Evolutionary conservation across 2,797 vertebrate genomes (phyloP), one percentile per base, ranked within the genome.

Genomic region (Bradypodion ventrale): DNA sequence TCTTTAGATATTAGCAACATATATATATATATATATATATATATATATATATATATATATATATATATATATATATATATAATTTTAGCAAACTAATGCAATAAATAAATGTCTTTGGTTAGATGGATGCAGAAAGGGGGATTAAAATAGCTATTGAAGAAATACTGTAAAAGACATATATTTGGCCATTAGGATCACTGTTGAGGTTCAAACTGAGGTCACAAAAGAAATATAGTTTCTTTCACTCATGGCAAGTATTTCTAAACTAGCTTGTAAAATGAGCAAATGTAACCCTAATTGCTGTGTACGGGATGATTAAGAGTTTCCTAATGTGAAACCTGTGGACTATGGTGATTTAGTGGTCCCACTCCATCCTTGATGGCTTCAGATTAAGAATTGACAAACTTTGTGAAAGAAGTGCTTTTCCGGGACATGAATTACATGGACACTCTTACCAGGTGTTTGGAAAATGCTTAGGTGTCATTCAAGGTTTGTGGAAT

Each of bases 131-230:
- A 21, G 35, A 56, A 62, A 78, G 4, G 40, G 10, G 27, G 7
- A 25, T 23, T 35, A 25, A 32, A 77, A 32, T 37, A 52, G 65
- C 3, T 44, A 44, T 72, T 82, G n/a, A 70, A 81, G 63, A 44
- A 84, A 13, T 2, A 70, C n/a, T 79, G 1, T 23, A 75, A 63
- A 87, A 63, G 40, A 83, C 77, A 83, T 8, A 21, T 27, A 29
- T 27, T 74, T 83, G 29, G 27, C 29, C 6, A 12, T 65, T 74
- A 82, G 46, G 76, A 76, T 56, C 25, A 82, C 13, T 52, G 5
- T 74, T 88, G 65, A 86, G 85, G 75, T 76, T 70, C 80, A 85
- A 80, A 68, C 7, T 83, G 69, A 82, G 46, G 9, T 82, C 35
- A 73, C 37, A 46, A 62, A 52, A 80, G 49, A 73, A 85, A 76